These are phyloP conservation scores for Microcebus ravelobensis DNA, from an alignment of 2,113 vertebrate genomes.

Conservation along the genomic window DNA sequence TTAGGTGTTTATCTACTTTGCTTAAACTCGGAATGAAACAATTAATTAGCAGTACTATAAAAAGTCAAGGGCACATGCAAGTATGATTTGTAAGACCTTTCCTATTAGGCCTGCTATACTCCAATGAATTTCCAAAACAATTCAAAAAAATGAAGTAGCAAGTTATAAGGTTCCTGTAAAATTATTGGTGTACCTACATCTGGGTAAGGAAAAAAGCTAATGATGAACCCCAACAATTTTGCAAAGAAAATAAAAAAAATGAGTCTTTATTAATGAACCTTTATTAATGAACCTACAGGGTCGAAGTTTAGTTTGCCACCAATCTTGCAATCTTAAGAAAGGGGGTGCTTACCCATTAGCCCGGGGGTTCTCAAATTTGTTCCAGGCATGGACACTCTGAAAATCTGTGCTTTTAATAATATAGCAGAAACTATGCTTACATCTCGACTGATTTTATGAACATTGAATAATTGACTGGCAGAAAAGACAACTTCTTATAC, in stretches of 20 bases:
- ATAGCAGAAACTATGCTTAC: neutral
- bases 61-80: neutral
- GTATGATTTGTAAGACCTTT: neutral
- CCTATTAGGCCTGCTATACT: too few species aligned
- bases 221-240: neutral
- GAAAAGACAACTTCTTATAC: neutral
- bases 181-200: neutral
- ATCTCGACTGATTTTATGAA: neutral
- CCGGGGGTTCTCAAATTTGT: neutral
- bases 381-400: neutral
- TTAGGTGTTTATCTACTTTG: neutral
- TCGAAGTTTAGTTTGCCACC: neutral
- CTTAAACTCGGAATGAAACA: neutral
- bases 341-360: neutral
- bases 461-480: neutral
- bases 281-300: neutral
- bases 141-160: neutral
- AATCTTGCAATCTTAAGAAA: neutral
- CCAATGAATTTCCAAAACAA: neutral
- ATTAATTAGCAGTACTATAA: neutral
- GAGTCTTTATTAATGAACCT: neutral
- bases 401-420: neutral
- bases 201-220: neutral
- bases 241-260: constrained; percentile 12
- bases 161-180: neutral